Base-by-base conservation (phyloP, 1,140 invertebrate genomes). In the Cardiocondyla obscurior region DNA sequence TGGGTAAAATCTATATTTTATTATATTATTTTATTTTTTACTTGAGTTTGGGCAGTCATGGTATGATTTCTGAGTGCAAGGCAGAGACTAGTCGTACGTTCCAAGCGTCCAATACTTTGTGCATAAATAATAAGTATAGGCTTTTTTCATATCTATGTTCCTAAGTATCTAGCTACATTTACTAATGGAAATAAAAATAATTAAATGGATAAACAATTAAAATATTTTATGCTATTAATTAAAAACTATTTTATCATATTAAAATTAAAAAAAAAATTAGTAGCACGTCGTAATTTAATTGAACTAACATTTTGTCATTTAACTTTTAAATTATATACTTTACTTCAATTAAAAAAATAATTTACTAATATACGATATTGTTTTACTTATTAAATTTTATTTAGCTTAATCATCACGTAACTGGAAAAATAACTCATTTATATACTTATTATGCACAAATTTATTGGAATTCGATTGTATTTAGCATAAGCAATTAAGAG, bases 11-110 rank as follows among this genome's bases (percentile, higher is more conserved):
- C n/a, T 49, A 46, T 84, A 55, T 81, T 33, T 72, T 81, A 62
- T 83, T 72, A 25, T 73, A 44, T 82, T 62, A 22, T 28, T 86
- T 86, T 81, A 5, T 81, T 86, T 46, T 84, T 81, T 74, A 65
- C 49, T 42, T 42, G 44, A 69, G 44, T 84, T 86, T 86, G 85
- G 69, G 53, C 46, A 86, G 58, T 79, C 53, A 57, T 83, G 73
- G 73, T 83, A 87, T 87, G 85, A 58, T 83, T n/a, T 87, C 84
- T 87, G 85, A 65, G 70, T 87, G 81, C 82, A 86, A 87, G 85
- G 85, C 85, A 79, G 83, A 87, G 58, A 65, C 30, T 83, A 60
- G 82, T 72, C 30, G 74, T 55, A 19, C 44, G 14, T 57, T 72
- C 30, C 30, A 74, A 84, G 65, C 51, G 76, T 64, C 51, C 30